Evolutionary conservation across 2,888 invertebrate species (phyloP).

Genomic region (Alloplasta piceator): DNA sequence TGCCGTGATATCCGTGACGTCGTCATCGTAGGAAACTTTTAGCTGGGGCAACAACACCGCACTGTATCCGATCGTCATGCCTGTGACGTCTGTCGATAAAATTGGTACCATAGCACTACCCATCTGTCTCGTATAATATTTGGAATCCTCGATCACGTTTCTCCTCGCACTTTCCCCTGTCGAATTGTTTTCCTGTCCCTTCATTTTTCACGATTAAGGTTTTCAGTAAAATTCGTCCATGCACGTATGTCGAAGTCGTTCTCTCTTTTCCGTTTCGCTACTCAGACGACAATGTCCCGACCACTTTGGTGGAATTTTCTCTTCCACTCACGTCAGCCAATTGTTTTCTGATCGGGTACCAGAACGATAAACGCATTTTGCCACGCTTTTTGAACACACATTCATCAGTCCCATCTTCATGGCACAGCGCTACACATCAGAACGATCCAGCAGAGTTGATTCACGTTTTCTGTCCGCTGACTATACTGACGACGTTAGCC

Average conservation of each 20-base stretch:
- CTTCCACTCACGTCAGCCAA: neutral
- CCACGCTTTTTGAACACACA: conserved; percentile 28
- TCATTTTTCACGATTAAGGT: conserved; percentile 6
- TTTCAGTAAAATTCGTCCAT: neutral
- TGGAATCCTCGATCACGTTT: conserved; percentile 44
- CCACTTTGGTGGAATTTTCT: neutral
- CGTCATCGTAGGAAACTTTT: conserved; percentile 81
- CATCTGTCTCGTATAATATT: conserved; percentile 80
- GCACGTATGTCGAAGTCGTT: neutral
- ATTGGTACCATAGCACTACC: conserved; percentile 85
- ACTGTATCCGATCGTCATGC: conserved; percentile 87
- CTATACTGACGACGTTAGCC: conserved; percentile 14
- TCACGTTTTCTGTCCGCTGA: conserved; percentile 16
- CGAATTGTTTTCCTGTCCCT: conserved; percentile 16
- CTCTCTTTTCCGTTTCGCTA: conserved; percentile 2
- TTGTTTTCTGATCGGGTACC: conserved; percentile 16
- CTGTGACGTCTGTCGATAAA: conserved; percentile 85
- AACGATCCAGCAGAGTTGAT: conserved; percentile 4
- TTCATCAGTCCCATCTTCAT: conserved; percentile 13
- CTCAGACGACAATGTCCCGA: conserved; percentile 1
- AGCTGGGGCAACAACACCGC: conserved; percentile 87
- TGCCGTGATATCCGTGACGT: conserved; percentile 19
- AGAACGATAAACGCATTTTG: conserved; percentile 39
- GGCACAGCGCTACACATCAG: neutral
- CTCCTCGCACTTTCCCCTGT: conserved; percentile 1